Conservation (phyloP, 1,140 invertebrate genomes). For the Paralvinella palmiformis region DNA sequence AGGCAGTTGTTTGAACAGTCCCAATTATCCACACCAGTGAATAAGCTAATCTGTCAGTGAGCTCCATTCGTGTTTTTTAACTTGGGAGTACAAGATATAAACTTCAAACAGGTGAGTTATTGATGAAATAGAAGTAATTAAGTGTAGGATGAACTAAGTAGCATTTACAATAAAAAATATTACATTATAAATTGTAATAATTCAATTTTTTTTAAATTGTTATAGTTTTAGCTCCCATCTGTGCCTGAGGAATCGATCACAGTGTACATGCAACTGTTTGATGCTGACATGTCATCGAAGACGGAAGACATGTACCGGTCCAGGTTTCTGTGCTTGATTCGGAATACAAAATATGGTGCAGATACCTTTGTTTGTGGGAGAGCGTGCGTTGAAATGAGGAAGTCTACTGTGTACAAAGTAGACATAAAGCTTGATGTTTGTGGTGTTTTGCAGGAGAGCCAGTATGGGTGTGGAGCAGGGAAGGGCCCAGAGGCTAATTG, state of each 20-base stretch:
- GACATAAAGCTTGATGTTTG: too few species aligned
- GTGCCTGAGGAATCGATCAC: too few species aligned
- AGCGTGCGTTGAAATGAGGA: too few species aligned
- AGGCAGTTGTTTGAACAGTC: conserved; percentile 4
- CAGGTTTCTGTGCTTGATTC: background rate
- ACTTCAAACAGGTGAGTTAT: background rate
- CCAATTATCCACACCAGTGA: conserved; percentile 1
- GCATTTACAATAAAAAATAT: conserved; percentile 2
- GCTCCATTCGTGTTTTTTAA: background rate
- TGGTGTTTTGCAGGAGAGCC: too few species aligned
- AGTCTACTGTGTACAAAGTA: too few species aligned
- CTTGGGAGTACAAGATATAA: background rate
- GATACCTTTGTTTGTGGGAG: too few species aligned
- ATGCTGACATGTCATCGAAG: background rate
- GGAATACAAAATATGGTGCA: too few species aligned
- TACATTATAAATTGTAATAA: background rate
- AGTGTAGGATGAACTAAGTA: background rate
- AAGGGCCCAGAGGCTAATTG: too few species aligned
- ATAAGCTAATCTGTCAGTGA: conserved; percentile 1
- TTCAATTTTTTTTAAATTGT: background rate
- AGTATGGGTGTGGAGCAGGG: too few species aligned
- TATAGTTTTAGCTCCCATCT: too few species aligned
- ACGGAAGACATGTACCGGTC: background rate
- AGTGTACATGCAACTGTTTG: too few species aligned
- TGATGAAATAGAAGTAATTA: conserved; percentile 2